Evolutionary conservation across 2,888 invertebrate genomes (phyloP), one percentile per base, ranked within the genome.

Genomic region (Pollenia amentaria): DNA sequence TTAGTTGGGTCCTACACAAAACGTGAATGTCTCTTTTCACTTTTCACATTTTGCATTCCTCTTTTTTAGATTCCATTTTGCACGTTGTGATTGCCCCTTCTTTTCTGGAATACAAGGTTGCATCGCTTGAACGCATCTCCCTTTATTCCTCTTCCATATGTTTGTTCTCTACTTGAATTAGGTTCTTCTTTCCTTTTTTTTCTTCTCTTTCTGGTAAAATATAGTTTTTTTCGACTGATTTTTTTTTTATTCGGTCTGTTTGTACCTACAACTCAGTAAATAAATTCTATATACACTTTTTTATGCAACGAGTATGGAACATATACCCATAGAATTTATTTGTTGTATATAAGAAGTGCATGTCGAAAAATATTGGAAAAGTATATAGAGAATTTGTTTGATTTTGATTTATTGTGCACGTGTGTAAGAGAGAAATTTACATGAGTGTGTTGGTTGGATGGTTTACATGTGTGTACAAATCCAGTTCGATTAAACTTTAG

Each of bases 121-220:
- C 73, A 84, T 81, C 64, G 80, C 78, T 79, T 78, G 79, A 70
- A 79, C 60, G 76, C 85, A 84, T 79, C 65, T 85, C 65, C 82
- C 53, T 77, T 55, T 46, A 53, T 67, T 48, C 60, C 18, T 60
- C 72, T 76, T 64, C 65, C 69, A 82, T 75, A 82, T 76, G 78
- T 84, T 81, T 77, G 40, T 46, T 67, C 70, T 65, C 48, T 40
- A 48, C 70, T 64, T 80, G 64, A 72, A 62, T 76, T 67, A 67
- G 57, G 48, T 75, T 75, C 48, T 72, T 72, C 16, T 53, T 81
- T 57, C 42, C n/a, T n/a, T n/a, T 6, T 64, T 12, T 53, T 18
- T 55, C 10, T 29, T 1, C 18, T 29, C 51, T 7, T 4, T 14
- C 16, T 11, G 29, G 29, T 29, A 6, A 29, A 29, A 29, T 29